Percentiles rank a stretch among this genome's conserved stretches.
Conservation (phyloP, 2,113 vertebrate genomes). For the Phoxinus phoxinus region DNA sequence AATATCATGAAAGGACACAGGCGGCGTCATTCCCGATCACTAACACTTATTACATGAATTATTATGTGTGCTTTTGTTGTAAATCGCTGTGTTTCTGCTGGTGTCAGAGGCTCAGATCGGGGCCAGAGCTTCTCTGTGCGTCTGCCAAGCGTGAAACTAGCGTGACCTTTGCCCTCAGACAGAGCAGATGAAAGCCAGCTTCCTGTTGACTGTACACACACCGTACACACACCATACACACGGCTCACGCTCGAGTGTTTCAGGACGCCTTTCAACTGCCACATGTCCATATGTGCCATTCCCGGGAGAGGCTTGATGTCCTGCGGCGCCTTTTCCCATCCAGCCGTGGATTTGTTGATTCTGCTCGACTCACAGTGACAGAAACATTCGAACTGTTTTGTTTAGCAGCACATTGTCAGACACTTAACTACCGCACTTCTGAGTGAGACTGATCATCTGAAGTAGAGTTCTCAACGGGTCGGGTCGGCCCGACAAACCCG, state of each 20-base stretch:
- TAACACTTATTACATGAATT: neutral
- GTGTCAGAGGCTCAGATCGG: neutral
- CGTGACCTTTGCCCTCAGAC: conserved; percentile 28
- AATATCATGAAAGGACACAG: neutral
- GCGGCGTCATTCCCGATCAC: neutral
- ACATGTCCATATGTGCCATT: conserved; percentile 32
- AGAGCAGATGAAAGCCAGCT: conserved; percentile 48
- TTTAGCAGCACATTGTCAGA: neutral
- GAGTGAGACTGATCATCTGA: neutral
- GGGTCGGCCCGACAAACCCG: no score
- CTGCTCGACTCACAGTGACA: neutral
- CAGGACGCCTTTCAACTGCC: no score
- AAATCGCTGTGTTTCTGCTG: neutral
- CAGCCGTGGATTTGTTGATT: neutral
- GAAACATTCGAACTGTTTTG: conserved; percentile 23
- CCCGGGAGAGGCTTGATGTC: conserved; percentile 26
- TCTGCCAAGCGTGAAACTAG: conserved; percentile 31
- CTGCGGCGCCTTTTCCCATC: neutral
- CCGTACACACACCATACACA: neutral
- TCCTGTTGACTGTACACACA: conserved; percentile 52
- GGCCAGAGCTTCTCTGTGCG: no score
- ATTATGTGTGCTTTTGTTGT: neutral
- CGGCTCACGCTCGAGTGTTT: no score
- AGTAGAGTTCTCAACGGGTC: no score
- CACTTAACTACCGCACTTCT: neutral